phyloP scores from a whole-genome alignment of 2,113 vertebrate species.

The Lates calcarifer region DNA sequence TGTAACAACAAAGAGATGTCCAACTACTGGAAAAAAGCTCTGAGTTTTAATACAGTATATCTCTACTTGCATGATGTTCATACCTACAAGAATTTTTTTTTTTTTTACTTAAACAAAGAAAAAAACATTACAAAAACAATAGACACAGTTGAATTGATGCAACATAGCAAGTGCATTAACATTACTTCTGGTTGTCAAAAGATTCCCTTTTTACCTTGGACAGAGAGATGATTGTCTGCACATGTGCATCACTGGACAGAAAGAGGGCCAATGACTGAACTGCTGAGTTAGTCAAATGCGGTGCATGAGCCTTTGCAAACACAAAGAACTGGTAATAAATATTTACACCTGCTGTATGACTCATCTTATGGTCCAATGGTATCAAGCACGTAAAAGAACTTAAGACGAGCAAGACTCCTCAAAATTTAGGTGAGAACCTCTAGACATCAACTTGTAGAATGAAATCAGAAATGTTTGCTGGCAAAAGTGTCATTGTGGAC shows the following conservation, averaged over 20 bases:
- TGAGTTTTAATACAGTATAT: neutral
- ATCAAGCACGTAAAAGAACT: neutral
- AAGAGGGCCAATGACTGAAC: neutral
- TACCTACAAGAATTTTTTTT: neutral
- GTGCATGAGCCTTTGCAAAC: neutral
- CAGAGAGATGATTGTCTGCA: too few relatives aligned
- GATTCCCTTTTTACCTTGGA: neutral
- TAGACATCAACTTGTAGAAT: neutral
- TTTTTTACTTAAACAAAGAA: neutral
- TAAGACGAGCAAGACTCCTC: neutral
- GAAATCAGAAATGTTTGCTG: neutral
- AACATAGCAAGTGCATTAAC: neutral
- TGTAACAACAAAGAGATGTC: constrained; percentile 9
- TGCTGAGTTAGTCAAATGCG: constrained; percentile 11
- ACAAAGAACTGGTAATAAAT: neutral
- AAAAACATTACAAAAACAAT: neutral
- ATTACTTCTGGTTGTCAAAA: neutral
- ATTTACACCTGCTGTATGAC: neutral
- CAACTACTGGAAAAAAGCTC: neutral
- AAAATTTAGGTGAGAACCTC: neutral
- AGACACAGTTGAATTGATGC: neutral
- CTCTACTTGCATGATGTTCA: neutral
- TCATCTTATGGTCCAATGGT: neutral
- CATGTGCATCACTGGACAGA: neutral
- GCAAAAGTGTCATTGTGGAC: neutral